Evolutionary conservation across 2,113 vertebrate species (phyloP).

Genomic region (Macrotis lagotis): DNA sequence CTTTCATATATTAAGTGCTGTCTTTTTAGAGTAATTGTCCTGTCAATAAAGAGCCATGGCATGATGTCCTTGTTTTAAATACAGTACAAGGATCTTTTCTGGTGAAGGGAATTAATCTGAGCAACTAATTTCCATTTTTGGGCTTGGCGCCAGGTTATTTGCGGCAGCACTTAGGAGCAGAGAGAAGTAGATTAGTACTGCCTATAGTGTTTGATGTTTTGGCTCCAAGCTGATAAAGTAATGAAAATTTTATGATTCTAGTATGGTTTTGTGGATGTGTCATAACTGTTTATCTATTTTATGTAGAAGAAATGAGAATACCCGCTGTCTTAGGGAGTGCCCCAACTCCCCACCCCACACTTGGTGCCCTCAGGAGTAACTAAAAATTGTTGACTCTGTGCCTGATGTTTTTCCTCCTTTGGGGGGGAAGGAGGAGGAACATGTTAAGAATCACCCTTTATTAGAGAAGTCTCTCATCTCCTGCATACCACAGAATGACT

Average conservation of each 20-base stretch:
- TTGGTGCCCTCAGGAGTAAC: neutral
- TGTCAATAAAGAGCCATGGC: constrained; percentile 61
- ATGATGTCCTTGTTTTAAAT: constrained; percentile 69
- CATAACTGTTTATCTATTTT: constrained; percentile 53
- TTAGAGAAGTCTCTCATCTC: neutral
- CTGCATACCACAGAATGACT: fast-evolving
- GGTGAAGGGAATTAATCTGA: constrained; percentile 74
- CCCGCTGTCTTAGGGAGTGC: constrained; percentile 8
- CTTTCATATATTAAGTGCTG: constrained; percentile 49
- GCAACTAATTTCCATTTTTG: constrained; percentile 70
- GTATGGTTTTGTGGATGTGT: constrained; percentile 55
- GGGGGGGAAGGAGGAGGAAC: neutral
- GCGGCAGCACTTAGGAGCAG: constrained; percentile 49
- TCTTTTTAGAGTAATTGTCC: constrained; percentile 65
- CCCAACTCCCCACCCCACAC: neutral
- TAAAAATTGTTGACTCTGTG: neutral
- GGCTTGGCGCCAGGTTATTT: constrained; percentile 66
- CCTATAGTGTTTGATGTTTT: constrained; percentile 71
- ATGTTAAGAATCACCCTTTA: neutral
- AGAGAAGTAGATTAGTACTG: constrained; percentile 66
- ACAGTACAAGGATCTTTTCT: constrained; percentile 54
- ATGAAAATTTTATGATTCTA: constrained; percentile 57
- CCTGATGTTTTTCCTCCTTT: fast-evolving
- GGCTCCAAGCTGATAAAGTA: constrained; percentile 68
- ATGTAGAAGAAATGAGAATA: neutral